phyloP scores from a whole-genome alignment of 1,140 invertebrate species.

The Akabosia matsudoensis region DNA sequence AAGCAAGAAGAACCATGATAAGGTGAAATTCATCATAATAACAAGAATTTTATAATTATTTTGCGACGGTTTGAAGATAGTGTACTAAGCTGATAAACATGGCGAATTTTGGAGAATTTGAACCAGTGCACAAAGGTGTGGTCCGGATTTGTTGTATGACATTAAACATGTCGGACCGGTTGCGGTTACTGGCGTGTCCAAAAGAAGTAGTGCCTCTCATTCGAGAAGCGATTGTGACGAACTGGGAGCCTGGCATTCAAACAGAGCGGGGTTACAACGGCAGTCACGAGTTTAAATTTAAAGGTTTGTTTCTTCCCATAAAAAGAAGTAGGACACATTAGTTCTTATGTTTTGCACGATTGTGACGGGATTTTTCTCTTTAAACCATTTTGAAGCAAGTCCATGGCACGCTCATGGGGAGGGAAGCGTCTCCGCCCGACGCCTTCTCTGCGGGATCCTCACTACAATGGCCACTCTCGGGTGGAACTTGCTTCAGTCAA shows the following conservation, averaged over 20 bases:
- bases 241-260: constrained; percentile 31
- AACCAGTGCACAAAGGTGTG: background rate
- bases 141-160: constrained; percentile 29
- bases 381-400: too few species aligned
- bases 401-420: constrained; percentile 31
- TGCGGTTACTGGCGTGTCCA: constrained; percentile 28
- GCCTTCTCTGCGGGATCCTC: constrained; percentile 22
- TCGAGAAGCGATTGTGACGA: background rate
- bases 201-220: background rate
- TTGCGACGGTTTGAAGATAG: too few species aligned
- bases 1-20: too few species aligned
- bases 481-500: constrained; percentile 32
- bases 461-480: constrained; percentile 27
- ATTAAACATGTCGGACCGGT: constrained; percentile 31
- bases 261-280: constrained; percentile 31
- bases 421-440: constrained; percentile 5
- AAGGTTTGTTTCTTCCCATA: too few species aligned
- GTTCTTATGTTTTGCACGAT: too few species aligned
- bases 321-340: too few species aligned
- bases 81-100: too few species aligned
- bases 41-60: too few species aligned
- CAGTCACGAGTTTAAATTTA: constrained; percentile 30
- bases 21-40: too few species aligned
- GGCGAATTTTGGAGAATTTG: background rate
- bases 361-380: too few species aligned